Conservation (phyloP, 2,113 vertebrate genomes). For the Platichthys stellatus region DNA sequence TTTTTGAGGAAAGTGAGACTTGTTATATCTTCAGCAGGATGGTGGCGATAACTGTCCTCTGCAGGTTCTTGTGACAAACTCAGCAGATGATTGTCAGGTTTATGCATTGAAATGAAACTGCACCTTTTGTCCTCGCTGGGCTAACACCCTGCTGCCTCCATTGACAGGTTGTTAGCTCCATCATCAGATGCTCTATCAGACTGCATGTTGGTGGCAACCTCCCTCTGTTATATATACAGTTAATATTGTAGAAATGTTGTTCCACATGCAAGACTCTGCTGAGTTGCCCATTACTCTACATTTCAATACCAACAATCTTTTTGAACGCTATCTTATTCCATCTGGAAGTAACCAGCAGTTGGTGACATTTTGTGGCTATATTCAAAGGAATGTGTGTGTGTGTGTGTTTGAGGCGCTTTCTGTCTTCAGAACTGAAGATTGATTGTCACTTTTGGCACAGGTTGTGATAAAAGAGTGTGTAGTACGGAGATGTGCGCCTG, state of each 20-base stretch:
- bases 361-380: not conserved
- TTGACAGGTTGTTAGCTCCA: constrained; percentile 24
- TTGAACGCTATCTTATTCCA: constrained; percentile 10
- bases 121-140: too few relatives aligned
- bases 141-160: not conserved
- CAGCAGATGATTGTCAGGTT: not conserved
- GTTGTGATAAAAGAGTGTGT: constrained; percentile 42
- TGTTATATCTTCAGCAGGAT: constrained; percentile 45
- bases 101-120: constrained; percentile 11
- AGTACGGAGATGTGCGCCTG: not conserved
- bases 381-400: constrained; percentile 18
- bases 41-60: constrained; percentile 1
- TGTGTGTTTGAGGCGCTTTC: not conserved
- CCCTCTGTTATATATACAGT: not conserved
- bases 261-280: not conserved
- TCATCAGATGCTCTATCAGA: constrained; percentile 10
- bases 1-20: constrained; percentile 50
- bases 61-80: not conserved
- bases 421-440: constrained; percentile 21
- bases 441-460: constrained; percentile 47
- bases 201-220: not conserved
- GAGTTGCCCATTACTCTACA: constrained; percentile 20
- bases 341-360: constrained; percentile 31
- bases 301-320: constrained; percentile 19
- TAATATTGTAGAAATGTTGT: not conserved